Conservation (phyloP, 2,113 vertebrate species). For the Notothenia rossii region DNA sequence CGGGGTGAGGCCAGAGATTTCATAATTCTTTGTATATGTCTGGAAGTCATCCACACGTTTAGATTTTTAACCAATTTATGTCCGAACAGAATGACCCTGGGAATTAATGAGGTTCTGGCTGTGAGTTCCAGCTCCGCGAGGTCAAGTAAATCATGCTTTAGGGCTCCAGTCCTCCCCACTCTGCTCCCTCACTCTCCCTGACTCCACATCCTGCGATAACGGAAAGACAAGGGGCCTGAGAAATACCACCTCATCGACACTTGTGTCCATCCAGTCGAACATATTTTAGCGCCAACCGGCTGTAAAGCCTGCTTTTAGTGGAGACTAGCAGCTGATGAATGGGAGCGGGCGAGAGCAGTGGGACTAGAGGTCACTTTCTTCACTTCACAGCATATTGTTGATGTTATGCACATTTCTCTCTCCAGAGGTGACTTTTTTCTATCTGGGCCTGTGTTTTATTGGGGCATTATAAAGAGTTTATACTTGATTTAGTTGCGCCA, state of each 20-base stretch:
- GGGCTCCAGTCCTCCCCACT: conserved; percentile 86
- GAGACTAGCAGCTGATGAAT: conserved; percentile 94
- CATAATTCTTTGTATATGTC: conserved; percentile 95
- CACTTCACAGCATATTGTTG: conserved; percentile 84
- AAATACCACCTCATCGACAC: conserved; percentile 94
- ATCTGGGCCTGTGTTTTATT: conserved; percentile 62
- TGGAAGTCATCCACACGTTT: conserved; percentile 94
- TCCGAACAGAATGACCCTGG: conserved; percentile 93
- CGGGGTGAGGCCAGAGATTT: conserved; percentile 86
- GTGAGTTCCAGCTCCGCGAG: conserved; percentile 90
- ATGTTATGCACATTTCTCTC: conserved; percentile 81
- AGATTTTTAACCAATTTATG: conserved; percentile 97
- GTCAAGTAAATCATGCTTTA: conserved; percentile 98
- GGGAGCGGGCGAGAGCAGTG: conserved; percentile 88
- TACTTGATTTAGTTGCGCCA: conserved; percentile 74
- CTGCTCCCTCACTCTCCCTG: conserved; percentile 82
- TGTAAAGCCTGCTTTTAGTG: conserved; percentile 92
- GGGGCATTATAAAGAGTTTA: conserved; percentile 71
- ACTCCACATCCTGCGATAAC: conserved; percentile 91
- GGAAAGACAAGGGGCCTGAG: conserved; percentile 88
- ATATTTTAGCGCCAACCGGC: conserved; percentile 91
- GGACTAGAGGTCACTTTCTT: conserved; percentile 88
- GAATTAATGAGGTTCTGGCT: conserved; percentile 98
- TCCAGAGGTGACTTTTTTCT: conserved; percentile 66
- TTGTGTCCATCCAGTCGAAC: conserved; percentile 89